Base-by-base conservation (phyloP, 2,113 vertebrate genomes). In the Oryzias celebensis region DNA sequence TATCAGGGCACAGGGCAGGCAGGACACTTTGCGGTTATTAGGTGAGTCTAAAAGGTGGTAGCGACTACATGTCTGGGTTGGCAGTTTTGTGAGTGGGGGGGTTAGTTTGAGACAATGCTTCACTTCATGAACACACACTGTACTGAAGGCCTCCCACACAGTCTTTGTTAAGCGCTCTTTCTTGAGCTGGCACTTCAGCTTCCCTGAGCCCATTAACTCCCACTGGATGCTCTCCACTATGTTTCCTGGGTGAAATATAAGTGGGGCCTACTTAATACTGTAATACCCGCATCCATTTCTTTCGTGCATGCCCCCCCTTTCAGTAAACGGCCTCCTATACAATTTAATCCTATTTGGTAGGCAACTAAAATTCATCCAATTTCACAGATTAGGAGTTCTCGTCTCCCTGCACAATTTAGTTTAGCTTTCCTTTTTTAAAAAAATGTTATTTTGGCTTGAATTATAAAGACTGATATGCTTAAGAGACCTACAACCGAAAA, bases 261-360 rank as follows among this genome's bases (percentile, higher is more conserved):
- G 70, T 36, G 70, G 68, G 60, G 62, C 64, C 70, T 81, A 66
- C 82, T 75, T 85, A 87, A 88, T 85, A 81, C 83, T 44, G 74
- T 86, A 85, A 90, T 76, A 86, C 63, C 75, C 85, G 52, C 85
- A 86, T 81, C 83, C 72, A 64, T 71, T 79, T 76, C 75, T 87
- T 85, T 89, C 75, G 81, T 66, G 74, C 63, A 65, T 75, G 46
- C 57, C 23, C 72, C 68, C 26, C 26, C 28, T 24, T 61, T 69
- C 69, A 42, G 62, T 68, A 70, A 80, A 80, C 75, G 77, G 74
- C 75, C 72, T 73, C 81, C 84, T 73, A 81, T 86, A 83, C 83
- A 82, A 78, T 89, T 87, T 90, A 90, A 91, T 90, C 89, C 86
- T 81, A 90, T 90, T 90, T 90, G 73, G 81, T 73, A 68, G 67